Base-by-base conservation (phyloP, 2,888 invertebrate genomes). In the Hemithea aestivaria region DNA sequence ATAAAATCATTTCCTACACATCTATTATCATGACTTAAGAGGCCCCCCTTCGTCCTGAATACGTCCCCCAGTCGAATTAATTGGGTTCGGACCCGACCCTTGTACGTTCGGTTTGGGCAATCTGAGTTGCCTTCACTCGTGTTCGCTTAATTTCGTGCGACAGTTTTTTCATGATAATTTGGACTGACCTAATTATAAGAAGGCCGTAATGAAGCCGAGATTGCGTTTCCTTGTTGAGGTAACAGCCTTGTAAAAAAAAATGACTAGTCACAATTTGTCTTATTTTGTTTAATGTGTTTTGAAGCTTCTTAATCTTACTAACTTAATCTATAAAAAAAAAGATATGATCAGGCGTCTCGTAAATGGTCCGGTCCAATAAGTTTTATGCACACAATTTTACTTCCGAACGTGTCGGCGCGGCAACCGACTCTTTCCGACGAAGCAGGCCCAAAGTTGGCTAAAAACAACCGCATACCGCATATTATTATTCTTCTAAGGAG, bases 91-190 rank as follows among this genome's bases (percentile, higher is more conserved):
- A 43, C 41, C 48, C 46, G 41, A 48, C 54, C 78, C 79, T 73
- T 71, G 72, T 71, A 72, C 56, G 71, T 62, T 63, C 56, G 56
- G 51, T 72, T 67, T 63, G 63, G 70, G 66, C 68, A 72, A 73
- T 71, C 66, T 64, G 43, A 49, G 55, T 56, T 36, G 36, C 44
- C 40, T 45, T 58, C 54, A 51, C 47, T 57, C 43, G 36, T 53
- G 58, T 59, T 46, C 61, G 57, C 56, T 61, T 66, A 68, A 67
- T 70, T 69, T 64, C 51, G 40, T 38, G 40, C 51, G 48, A 48
- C 48, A 49, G 49, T 48, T 53, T 53, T 41, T 52, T 52, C 44
- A 40, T 50, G 42, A 48, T 50, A 50, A 44, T 46, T 46, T 42
- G 40, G 24, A 33, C 45, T 40, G 35, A 41, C 35, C 45, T 48